Conservation (phyloP, 1,140 invertebrate species). For the Hirudo medicinalis region DNA sequence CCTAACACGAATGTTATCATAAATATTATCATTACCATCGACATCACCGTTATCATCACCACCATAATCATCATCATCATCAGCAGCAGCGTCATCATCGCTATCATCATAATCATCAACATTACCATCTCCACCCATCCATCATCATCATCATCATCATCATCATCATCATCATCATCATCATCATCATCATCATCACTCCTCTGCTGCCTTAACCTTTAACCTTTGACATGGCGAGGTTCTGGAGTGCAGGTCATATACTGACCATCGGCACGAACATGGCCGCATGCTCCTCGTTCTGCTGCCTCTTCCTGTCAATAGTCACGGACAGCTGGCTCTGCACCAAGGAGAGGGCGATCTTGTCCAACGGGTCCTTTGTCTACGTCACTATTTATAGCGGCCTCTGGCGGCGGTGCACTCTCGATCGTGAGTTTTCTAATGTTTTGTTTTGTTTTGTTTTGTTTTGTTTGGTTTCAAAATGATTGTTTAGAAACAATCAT, state of each 20-base stretch:
- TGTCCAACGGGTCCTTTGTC: conserved; percentile 4
- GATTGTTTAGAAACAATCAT: too few species aligned
- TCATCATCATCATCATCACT: neutral
- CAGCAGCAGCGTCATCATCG: too few species aligned
- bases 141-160: conserved; percentile 1
- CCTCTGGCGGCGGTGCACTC: conserved; percentile 2
- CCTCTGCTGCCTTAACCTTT: too few species aligned
- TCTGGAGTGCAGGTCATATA: neutral
- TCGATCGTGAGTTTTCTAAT: neutral
- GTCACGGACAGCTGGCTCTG: conserved; percentile 13
- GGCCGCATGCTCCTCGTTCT: conserved; percentile 6
- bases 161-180: conserved; percentile 10
- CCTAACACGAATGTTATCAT: too few species aligned
- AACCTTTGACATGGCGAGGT: too few species aligned
- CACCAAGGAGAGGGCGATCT: neutral
- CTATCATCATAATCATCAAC: neutral
- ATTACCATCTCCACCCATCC: too few species aligned
- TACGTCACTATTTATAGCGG: conserved; percentile 8
- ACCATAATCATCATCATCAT: too few species aligned
- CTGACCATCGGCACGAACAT: conserved; percentile 8
- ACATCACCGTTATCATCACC: too few species aligned
- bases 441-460: neutral
- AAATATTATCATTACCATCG: too few species aligned
- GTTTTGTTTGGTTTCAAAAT: too few species aligned
- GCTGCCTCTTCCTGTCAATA: conserved; percentile 13